phyloP scores from a whole-genome alignment of 2,113 vertebrate species.

The Uria lomvia region DNA sequence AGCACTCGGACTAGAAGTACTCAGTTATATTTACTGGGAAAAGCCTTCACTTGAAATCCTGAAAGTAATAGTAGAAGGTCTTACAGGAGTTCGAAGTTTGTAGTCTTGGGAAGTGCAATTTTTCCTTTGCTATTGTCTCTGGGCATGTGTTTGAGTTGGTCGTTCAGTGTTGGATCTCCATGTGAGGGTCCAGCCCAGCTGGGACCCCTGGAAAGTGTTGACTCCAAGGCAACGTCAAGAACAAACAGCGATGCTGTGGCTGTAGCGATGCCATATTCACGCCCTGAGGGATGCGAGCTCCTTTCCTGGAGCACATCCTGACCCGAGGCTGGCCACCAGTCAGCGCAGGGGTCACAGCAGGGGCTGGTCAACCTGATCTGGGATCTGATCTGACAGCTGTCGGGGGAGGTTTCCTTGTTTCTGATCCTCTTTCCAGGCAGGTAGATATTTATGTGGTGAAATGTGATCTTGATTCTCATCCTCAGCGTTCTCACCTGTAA shows the following conservation, averaged over 20 bases:
- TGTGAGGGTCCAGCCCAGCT: not conserved
- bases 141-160: not conserved
- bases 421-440: not conserved
- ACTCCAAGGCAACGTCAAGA: not conserved
- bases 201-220: not conserved
- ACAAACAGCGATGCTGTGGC: not conserved
- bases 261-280: not conserved
- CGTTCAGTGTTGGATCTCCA: not conserved
- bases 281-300: not conserved
- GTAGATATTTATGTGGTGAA: not conserved
- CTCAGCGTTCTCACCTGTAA: not conserved
- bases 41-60: not conserved
- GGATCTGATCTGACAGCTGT: not conserved
- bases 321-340: not conserved
- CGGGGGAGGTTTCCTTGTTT: not conserved
- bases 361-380: not conserved
- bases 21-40: not conserved
- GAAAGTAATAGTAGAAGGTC: not conserved
- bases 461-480: not conserved
- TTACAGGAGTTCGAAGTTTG: not conserved
- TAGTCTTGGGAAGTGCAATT: not conserved
- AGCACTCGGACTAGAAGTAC: not conserved
- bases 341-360: not conserved
- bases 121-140: not conserved
- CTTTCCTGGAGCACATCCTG: not conserved